Evolutionary conservation across 2,888 invertebrate species (phyloP).

Genomic region (Mechanitis messenoides): DNA sequence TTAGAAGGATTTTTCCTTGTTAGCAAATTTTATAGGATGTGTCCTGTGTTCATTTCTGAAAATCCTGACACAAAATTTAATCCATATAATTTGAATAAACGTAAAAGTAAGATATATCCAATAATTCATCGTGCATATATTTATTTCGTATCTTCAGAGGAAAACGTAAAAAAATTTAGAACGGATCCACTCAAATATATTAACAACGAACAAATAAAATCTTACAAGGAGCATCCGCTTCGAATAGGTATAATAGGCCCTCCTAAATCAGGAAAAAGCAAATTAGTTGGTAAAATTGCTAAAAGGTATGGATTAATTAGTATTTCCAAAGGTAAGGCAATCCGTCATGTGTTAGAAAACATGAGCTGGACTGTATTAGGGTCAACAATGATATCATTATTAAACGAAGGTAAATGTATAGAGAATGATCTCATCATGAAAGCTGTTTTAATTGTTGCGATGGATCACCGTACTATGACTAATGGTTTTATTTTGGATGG

Average conservation of each 20-base stretch:
- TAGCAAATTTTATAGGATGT: slow-evolving; percentile 79
- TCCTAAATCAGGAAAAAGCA: slow-evolving; percentile 79
- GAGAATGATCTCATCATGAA: slow-evolving; percentile 63
- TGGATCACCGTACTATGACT: slow-evolving; percentile 64
- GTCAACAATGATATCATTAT: slow-evolving; percentile 48
- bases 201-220: slow-evolving; percentile 48
- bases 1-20: slow-evolving; percentile 76
- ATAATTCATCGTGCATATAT: slow-evolving; percentile 76
- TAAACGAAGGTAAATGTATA: slow-evolving; percentile 62
- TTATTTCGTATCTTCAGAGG: slow-evolving; percentile 75
- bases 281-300: slow-evolving; percentile 72
- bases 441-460: slow-evolving; percentile 70
- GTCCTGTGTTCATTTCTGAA: slow-evolving; percentile 79
- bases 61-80: slow-evolving; percentile 64
- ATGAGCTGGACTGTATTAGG: slow-evolving; percentile 73
- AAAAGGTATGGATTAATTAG: slow-evolving; percentile 72
- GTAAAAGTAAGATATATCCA: slow-evolving; percentile 65
- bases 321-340: slow-evolving; percentile 73
- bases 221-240: slow-evolving; percentile 69
- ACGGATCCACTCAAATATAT: slow-evolving; percentile 76
- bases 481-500: slow-evolving; percentile 80
- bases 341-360: slow-evolving; percentile 66
- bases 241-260: slow-evolving; percentile 77
- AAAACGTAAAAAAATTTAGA: slow-evolving; percentile 68
- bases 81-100: slow-evolving; percentile 64